Evolutionary conservation across 2,888 invertebrate species (phyloP).

Genomic region (Heliconius hortense): DNA sequence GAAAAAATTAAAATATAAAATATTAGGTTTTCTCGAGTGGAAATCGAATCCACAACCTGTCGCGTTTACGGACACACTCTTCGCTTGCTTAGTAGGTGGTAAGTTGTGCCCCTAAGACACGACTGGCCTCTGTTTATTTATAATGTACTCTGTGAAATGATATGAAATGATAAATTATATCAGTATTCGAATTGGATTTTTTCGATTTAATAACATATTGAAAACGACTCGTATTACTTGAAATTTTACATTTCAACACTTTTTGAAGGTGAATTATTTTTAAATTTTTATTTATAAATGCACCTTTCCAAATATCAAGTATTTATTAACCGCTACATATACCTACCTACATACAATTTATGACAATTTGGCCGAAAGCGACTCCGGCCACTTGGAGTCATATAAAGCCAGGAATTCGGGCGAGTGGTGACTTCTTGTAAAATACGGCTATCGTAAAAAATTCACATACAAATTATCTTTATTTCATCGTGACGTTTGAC

Average conservation of each 20-base stretch:
- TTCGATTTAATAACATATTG: not conserved
- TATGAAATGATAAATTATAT: not conserved
- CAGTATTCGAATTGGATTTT: not conserved
- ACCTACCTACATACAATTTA: not conserved
- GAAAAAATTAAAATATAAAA: no score
- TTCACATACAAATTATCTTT: conserved; percentile 30
- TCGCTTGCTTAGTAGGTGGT: no score
- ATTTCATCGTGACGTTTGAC: conserved; percentile 30
- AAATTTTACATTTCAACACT: not conserved
- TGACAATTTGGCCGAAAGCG: not conserved
- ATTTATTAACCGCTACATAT: not conserved
- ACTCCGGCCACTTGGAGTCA: not conserved
- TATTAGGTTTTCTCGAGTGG: no score
- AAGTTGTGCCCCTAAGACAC: no score
- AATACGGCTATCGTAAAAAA: conserved; percentile 18
- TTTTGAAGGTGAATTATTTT: not conserved
- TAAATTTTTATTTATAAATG: not conserved
- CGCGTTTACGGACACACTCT: no score
- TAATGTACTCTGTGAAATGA: no score
- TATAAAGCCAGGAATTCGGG: conserved; percentile 7
- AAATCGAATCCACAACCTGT: no score
- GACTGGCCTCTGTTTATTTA: no score
- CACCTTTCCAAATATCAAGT: conserved; percentile 1
- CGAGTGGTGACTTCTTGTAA: conserved; percentile 12
- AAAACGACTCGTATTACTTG: not conserved